Percentiles rank a stretch among this genome's conserved stretches.
phyloP scores from a whole-genome alignment of 2,888 invertebrate genomes.

The Drosophila kuntzei region DNA sequence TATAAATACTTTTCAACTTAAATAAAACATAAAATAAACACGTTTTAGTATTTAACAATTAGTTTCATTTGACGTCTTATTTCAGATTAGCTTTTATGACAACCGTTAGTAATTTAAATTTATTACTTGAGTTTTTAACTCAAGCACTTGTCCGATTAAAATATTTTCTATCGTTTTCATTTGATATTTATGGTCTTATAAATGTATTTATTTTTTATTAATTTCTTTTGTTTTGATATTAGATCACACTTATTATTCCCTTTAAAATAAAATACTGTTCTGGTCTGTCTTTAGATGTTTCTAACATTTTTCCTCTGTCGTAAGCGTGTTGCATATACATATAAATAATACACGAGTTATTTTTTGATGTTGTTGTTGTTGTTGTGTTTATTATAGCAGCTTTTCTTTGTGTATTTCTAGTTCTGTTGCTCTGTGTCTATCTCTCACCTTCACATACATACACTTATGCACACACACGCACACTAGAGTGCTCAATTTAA shows the following conservation, averaged over 20 bases:
- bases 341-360: constrained; percentile 29
- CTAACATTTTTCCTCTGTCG: constrained; percentile 19
- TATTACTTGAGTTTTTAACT: neutral
- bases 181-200: constrained; percentile 10
- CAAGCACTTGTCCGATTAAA: constrained; percentile 26
- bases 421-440: constrained; percentile 51
- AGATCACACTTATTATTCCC: neutral
- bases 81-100: constrained; percentile 11
- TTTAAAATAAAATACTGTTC: neutral
- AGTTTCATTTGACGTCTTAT: constrained; percentile 5
- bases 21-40: constrained; percentile 11
- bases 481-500: constrained; percentile 56
- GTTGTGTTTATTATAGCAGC: constrained; percentile 39
- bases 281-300: neutral
- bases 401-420: constrained; percentile 52
- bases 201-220: constrained; percentile 1
- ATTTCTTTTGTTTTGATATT: neutral
- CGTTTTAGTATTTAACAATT: constrained; percentile 9
- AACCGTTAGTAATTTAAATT: constrained; percentile 6
- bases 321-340: constrained; percentile 19
- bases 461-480: constrained; percentile 10
- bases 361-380: constrained; percentile 21
- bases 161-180: constrained; percentile 6
- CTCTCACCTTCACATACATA: constrained; percentile 30
- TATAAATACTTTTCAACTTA: constrained; percentile 4